These are phyloP conservation scores for Pedetes capensis DNA, from an alignment of 2,113 vertebrate genomes.

Conservation along the genomic window DNA sequence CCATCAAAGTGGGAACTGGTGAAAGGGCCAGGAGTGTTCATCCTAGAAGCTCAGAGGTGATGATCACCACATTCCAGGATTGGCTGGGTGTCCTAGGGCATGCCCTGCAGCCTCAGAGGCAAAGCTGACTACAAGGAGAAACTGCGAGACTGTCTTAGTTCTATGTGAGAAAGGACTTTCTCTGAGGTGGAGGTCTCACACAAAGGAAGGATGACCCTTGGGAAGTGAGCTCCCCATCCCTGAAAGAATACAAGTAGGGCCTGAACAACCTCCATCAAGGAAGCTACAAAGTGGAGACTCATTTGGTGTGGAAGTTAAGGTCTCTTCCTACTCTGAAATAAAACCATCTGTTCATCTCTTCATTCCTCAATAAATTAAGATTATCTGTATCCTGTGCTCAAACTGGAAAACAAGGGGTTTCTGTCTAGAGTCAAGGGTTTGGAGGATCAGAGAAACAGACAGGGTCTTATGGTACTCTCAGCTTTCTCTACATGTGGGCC, in stretches of 20 bases:
- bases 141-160: not conserved
- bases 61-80: not conserved
- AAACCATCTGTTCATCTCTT: slow-evolving; percentile 22
- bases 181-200: not conserved
- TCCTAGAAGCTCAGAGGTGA: not conserved
- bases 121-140: not conserved
- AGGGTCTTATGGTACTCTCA: not conserved
- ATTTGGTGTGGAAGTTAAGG: not conserved
- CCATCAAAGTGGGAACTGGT: not conserved
- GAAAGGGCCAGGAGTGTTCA: not conserved
- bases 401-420: slow-evolving; percentile 22
- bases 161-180: not conserved
- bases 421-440: not conserved
- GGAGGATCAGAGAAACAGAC: not conserved
- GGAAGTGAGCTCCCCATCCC: not conserved
- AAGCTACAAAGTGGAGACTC: not conserved
- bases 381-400: slow-evolving; percentile 25
- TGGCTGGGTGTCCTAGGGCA: not conserved
- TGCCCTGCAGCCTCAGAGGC: not conserved
- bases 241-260: not conserved
- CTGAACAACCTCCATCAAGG: not conserved
- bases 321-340: not conserved
- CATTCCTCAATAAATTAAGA: slow-evolving; percentile 11
- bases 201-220: not conserved
- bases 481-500: not conserved